These are phyloP conservation scores for Nowickia ferox DNA, from an alignment of 2,888 invertebrate species.

Conservation along the genomic window DNA sequence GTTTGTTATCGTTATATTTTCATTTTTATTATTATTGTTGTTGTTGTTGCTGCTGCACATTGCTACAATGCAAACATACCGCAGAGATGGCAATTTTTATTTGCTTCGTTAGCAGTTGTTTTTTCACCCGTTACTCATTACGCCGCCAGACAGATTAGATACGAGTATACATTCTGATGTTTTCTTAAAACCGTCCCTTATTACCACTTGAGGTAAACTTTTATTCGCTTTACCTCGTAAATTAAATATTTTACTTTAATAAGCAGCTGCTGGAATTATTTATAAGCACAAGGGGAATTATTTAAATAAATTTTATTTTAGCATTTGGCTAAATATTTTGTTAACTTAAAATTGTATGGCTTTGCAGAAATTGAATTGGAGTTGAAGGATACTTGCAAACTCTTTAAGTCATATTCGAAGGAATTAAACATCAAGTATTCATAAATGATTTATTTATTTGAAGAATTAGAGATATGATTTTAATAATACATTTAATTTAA, in stretches of 20 bases:
- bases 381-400: too few relatives aligned
- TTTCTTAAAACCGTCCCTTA: background rate
- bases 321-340: background rate
- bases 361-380: too few relatives aligned
- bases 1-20: slow-evolving; percentile 21
- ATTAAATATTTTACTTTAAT: background rate
- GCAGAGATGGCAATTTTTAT: slow-evolving; percentile 44
- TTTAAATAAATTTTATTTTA: background rate
- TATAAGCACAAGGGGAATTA: background rate
- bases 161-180: background rate
- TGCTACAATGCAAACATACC: slow-evolving; percentile 19
- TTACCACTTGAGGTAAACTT: too few relatives aligned
- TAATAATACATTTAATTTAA: too few relatives aligned
- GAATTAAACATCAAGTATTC: too few relatives aligned
- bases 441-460: too few relatives aligned
- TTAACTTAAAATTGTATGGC: too few relatives aligned
- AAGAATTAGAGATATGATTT: too few relatives aligned
- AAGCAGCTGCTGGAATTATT: slow-evolving; percentile 31
- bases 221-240: too few relatives aligned
- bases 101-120: background rate
- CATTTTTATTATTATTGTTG: slow-evolving; percentile 20
- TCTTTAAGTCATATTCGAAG: too few relatives aligned
- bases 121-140: background rate
- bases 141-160: background rate
- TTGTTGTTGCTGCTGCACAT: slow-evolving; percentile 3